Evolutionary conservation across 2,113 vertebrate species (phyloP).

Genomic region (Sorex fumeus): DNA sequence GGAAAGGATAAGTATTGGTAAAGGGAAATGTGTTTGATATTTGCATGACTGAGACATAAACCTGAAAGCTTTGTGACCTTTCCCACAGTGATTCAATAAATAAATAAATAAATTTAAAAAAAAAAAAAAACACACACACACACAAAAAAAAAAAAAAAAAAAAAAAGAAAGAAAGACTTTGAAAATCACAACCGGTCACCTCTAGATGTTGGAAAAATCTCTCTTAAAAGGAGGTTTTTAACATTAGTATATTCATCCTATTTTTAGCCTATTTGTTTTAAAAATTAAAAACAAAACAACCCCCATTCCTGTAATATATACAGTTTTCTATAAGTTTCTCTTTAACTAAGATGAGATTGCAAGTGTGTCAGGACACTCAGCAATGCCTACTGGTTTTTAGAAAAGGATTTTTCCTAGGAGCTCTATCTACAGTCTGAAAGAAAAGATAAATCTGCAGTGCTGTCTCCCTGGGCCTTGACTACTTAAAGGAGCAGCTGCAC

Average conservation of each 20-base stretch:
- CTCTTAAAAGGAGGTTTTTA: slow-evolving; percentile 24
- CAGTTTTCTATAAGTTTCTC: slow-evolving; percentile 45
- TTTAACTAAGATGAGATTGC: slow-evolving; percentile 38
- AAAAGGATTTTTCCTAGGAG: slow-evolving; percentile 53
- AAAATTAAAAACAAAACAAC: no score
- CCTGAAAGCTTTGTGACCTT: no score
- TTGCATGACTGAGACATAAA: no score
- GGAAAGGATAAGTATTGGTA: no score
- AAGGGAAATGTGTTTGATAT: no score
- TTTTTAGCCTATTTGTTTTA: not conserved
- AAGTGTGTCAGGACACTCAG: slow-evolving; percentile 25
- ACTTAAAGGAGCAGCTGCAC: not conserved
- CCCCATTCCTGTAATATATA: not conserved
- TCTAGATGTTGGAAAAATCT: slow-evolving; percentile 31
- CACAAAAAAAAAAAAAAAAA: slow-evolving; percentile 6
- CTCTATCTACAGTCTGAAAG: not conserved
- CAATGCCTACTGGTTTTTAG: slow-evolving; percentile 46
- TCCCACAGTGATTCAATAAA: no score
- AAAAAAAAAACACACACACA: no score
- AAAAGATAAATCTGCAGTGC: not conserved
- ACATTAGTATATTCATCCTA: slow-evolving; percentile 1
- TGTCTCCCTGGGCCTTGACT: not conserved
- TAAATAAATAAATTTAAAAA: no score
- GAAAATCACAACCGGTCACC: not conserved
- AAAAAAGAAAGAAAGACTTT: slow-evolving; percentile 48